Conservation (phyloP, 2,113 vertebrate species). For the pig (Sus scrofa) region DNA sequence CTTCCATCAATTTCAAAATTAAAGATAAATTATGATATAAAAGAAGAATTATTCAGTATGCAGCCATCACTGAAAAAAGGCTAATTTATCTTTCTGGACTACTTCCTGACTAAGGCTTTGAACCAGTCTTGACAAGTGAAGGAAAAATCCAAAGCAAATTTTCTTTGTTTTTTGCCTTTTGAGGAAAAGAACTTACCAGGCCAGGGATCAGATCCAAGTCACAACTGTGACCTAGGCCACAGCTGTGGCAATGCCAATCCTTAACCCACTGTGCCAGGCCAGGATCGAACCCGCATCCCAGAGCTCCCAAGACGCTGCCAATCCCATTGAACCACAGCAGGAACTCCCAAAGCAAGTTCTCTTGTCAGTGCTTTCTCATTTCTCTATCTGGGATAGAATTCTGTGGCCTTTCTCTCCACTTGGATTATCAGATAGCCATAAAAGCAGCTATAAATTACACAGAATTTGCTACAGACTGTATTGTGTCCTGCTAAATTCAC, state of each 20-base stretch:
- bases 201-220: too few species aligned
- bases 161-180: not conserved
- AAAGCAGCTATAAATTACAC: not conserved
- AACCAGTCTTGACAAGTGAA: not conserved
- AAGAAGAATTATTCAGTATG: not conserved
- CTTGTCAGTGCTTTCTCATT: not conserved
- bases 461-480: not conserved
- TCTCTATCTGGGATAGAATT: not conserved
- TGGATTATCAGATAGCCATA: not conserved
- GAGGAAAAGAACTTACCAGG: too few species aligned
- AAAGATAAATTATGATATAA: constrained; percentile 38
- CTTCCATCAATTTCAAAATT: constrained; percentile 31
- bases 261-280: too few species aligned
- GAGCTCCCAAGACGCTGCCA: too few species aligned
- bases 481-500: not conserved
- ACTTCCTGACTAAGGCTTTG: not conserved
- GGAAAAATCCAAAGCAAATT: not conserved
- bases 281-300: too few species aligned
- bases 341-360: not conserved
- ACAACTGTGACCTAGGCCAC: too few species aligned
- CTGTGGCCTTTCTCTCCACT: not conserved
- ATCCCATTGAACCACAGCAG: too few species aligned
- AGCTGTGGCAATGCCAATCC: too few species aligned
- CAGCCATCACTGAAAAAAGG: not conserved
- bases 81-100: not conserved